Base-by-base conservation (phyloP, 2,888 invertebrate genomes). In the Ceraclea dissimilis region DNA sequence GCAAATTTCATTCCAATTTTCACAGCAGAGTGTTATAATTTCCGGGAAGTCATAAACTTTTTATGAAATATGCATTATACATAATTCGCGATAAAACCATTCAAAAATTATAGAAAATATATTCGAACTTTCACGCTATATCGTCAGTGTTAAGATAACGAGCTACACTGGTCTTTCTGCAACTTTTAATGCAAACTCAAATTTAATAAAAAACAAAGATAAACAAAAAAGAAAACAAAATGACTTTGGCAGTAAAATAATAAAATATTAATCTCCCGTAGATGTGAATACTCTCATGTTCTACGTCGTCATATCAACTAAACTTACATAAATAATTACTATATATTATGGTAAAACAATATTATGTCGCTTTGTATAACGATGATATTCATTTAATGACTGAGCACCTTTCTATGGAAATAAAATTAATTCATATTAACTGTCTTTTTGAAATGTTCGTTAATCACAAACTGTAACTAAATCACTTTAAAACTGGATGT, bases 401-500 rank as follows among this genome's bases (percentile, higher is more conserved):
- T 39, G 39, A 16, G 39, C 39, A 39, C 39, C 39, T 39, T 39
- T n/a, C 39, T 39, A 16, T 39, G 39, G 39, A n/a, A 13, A n/a
- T 8, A 4, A 8, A 39, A 8, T 39, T 13, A 39, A 39, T 39
- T 26, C 16, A 46, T 44, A 22, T 33, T 19, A 19, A 57, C 44
- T 48, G 46, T 57, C 49, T 52, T 49, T 57, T 51, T 47, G 54
- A 72, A 73, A 71, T 70, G 68, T 64, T 65, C 67, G 66, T 73
- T 71, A 60, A 64, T 19, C 63, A 64, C 67, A 65, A 54, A 60
- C 55, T 55, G 39, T 50, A 57, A 46, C 39, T 33, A n/a, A 54
- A 26, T 55, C 50, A 49, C 52, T 21, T 65, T 81, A 83, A 70
- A 79, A 81, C 68, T 82, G 81, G 66, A 84, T 81, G 68, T 82